Evolutionary conservation across 2,797 vertebrate genomes (phyloP), one percentile per base, ranked within the genome.

Genomic region (Coracias cyanogaster): DNA sequence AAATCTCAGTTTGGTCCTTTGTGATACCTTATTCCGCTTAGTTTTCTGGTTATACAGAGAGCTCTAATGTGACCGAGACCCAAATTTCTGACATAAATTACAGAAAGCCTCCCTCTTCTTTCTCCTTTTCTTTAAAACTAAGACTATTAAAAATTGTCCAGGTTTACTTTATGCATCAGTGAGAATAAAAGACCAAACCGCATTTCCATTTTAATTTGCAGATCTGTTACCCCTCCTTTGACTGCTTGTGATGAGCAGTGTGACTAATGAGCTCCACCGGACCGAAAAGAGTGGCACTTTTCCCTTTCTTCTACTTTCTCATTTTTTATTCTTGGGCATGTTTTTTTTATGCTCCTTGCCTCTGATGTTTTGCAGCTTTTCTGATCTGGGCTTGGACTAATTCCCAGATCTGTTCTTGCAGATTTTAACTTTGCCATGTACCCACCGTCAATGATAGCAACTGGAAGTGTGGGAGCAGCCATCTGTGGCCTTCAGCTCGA

Each of bases 371-470:
- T 94, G 92, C 96, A 96, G 98, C 96, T 96, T 97, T 96, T 97
- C 92, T 96, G 96, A 94, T 96, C 83, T 49, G 72, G 26, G 46
- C 72, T 97, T 97, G 95, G 93, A 96, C 94, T 97, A 96, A 97
- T 95, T 96, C 94, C 93, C 91, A 94, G 94, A 90, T 96, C 94
- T 70, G 24, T 94, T 91, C 77, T 95, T 90, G 64, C 98, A 99
- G 99, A 99, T 97, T 99, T 99, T 97, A 98, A 99, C 97, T 99
- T 99, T 51, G 99, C 99, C 96, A 99, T 99, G 99, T 99, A 99
- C 97, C 99, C 99, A 37, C 99, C 99, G 1, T 99, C 99, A 77
- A 99, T 99, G 99, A 99, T 99, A 45, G 99, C 99, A 95, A 99
- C 99, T 21, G 99, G 99, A 98, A 99, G 99, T 66, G 98, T 99